A percentile compares a stretch with the other conserved stretches of the same genome.
Evolutionary conservation across 2,888 invertebrate genomes (phyloP).

Genomic region (Tupiocoris notatus): DNA sequence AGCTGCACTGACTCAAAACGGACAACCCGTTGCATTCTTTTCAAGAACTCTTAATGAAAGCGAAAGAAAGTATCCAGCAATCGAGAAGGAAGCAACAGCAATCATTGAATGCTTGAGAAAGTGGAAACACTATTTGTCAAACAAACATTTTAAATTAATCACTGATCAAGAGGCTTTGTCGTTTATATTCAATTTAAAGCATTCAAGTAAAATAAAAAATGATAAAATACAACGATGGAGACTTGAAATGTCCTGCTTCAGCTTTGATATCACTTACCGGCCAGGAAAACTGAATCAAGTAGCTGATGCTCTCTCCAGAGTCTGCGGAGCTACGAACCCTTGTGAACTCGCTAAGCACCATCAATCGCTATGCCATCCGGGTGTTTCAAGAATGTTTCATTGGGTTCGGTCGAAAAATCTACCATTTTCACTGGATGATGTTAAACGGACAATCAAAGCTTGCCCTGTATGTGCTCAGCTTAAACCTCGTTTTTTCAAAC

Average conservation of each 20-base stretch:
- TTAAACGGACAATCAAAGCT: neutral
- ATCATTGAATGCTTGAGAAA: slow-evolving; percentile 26
- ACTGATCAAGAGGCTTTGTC: slow-evolving; percentile 26
- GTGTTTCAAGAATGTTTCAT: slow-evolving; percentile 13
- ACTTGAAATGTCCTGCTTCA: slow-evolving; percentile 21
- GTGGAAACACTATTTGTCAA: slow-evolving; percentile 10
- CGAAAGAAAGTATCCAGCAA: slow-evolving; percentile 7
- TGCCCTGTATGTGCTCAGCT: slow-evolving; percentile 1
- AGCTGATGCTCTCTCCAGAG: too few species aligned
- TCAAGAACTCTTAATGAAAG: slow-evolving; percentile 8
- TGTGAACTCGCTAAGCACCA: slow-evolving; percentile 3
- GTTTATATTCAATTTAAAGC: slow-evolving; percentile 26
- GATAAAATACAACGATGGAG: slow-evolving; percentile 20
- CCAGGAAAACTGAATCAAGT: slow-evolving; percentile 10
- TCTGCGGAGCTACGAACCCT: neutral
- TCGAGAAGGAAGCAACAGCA: slow-evolving; percentile 30
- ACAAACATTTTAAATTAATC: slow-evolving; percentile 4
- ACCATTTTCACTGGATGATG: slow-evolving; percentile 23
- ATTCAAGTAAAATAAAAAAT: slow-evolving; percentile 23
- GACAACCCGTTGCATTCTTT: slow-evolving; percentile 35
- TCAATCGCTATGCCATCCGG: slow-evolving; percentile 6
- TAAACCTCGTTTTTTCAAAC: slow-evolving; percentile 4
- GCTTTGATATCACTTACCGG: slow-evolving; percentile 22
- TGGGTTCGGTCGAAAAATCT: slow-evolving; percentile 16
- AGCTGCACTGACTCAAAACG: slow-evolving; percentile 12